Evolutionary conservation across 1,140 invertebrate species (phyloP).

Genomic region (Cotesia vestalis): DNA sequence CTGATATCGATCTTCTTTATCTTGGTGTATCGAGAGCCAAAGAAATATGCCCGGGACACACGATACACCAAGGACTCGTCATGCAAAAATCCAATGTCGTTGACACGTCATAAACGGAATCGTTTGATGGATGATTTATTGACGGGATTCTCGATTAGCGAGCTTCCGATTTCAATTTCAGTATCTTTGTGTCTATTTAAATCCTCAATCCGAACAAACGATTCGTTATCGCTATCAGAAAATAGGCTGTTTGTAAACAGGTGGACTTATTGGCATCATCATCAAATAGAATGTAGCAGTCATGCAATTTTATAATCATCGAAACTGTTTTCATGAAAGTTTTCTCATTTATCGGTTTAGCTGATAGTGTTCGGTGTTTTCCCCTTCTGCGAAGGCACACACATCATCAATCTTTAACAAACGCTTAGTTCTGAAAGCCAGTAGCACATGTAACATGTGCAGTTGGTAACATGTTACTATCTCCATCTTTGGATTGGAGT

Average conservation of each 20-base stretch:
- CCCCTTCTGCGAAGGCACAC: slow-evolving; percentile 37
- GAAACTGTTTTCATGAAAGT: slow-evolving; percentile 50
- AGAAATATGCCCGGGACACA: slow-evolving; percentile 19
- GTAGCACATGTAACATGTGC: neutral
- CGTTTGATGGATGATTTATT: neutral
- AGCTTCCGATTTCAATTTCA: no score
- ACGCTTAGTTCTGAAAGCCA: no score
- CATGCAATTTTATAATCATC: slow-evolving; percentile 11
- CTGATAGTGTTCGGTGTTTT: slow-evolving; percentile 44
- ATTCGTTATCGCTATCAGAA: no score
- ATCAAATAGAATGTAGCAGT: slow-evolving; percentile 6
- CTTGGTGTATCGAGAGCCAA: slow-evolving; percentile 17
- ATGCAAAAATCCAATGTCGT: slow-evolving; percentile 18
- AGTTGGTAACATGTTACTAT: no score
- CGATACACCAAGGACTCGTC: slow-evolving; percentile 5
- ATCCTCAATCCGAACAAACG: no score
- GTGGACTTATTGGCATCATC: neutral
- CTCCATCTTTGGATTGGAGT: no score
- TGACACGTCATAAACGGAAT: slow-evolving; percentile 20
- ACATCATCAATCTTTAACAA: neutral
- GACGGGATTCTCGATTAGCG: no score
- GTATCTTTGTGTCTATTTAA: no score
- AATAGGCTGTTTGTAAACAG: neutral
- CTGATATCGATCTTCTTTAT: slow-evolving; percentile 13
- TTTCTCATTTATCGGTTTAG: slow-evolving; percentile 53